phyloP scores from a whole-genome alignment of 2,888 invertebrate species.

The Matsumyia berberina region DNA sequence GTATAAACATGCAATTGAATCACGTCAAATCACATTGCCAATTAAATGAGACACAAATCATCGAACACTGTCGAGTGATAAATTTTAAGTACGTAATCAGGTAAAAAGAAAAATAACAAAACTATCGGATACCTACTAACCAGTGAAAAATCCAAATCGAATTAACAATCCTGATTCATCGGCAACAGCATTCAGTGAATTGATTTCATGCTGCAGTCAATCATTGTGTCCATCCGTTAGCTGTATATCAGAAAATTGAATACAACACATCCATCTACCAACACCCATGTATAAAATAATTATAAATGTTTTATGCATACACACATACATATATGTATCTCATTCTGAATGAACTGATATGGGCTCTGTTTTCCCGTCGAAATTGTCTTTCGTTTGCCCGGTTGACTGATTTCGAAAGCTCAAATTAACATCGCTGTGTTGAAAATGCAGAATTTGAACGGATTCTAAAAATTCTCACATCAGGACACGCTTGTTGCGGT shows the following conservation, averaged over 20 bases:
- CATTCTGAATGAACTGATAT: too few relatives aligned
- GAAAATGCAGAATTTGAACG: background rate
- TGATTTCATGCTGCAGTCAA: background rate
- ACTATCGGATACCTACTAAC: too few relatives aligned
- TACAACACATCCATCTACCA: background rate
- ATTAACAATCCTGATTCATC: background rate
- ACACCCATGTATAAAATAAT: background rate
- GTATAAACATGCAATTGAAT: too few relatives aligned
- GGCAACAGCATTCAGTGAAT: background rate
- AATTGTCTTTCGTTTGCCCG: conserved; percentile 13
- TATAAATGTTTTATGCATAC: background rate
- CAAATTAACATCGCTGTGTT: conserved; percentile 1
- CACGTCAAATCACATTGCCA: too few relatives aligned
- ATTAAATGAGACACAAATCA: background rate
- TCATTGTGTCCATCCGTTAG: background rate
- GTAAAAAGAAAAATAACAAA: too few relatives aligned
- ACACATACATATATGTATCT: background rate
- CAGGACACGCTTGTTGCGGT: background rate
- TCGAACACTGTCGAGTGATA: background rate
- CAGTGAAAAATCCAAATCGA: background rate
- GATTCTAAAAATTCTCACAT: too few relatives aligned
- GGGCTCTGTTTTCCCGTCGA: background rate
- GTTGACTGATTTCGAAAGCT: conserved; percentile 13
- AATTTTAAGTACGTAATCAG: background rate
- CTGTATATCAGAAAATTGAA: background rate